These are phyloP conservation scores for Drosophila quadrilineata DNA, from an alignment of 1,140 invertebrate species.

Conservation along the genomic window DNA sequence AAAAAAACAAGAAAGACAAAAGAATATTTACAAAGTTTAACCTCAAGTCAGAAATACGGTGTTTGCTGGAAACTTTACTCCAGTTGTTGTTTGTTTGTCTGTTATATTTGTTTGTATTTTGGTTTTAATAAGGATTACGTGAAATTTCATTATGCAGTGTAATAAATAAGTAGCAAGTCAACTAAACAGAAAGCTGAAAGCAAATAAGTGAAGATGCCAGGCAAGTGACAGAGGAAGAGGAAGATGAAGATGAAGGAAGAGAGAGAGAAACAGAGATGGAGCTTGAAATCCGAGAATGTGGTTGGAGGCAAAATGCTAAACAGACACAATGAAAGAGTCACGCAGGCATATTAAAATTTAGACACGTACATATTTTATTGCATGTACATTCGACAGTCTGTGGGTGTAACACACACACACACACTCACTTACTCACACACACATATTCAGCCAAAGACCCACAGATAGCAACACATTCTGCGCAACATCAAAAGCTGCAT, in stretches of 20 bases:
- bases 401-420: background rate
- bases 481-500: slow-evolving; percentile 39
- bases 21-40: background rate
- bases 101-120: slow-evolving; percentile 6
- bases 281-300: slow-evolving; percentile 20
- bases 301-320: slow-evolving; percentile 45
- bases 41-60: no score
- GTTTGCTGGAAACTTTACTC: background rate
- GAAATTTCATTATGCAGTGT: slow-evolving; percentile 63
- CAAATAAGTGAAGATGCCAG: background rate
- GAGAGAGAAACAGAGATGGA: slow-evolving; percentile 14
- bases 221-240: background rate
- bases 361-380: slow-evolving; percentile 72
- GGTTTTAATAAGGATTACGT: slow-evolving; percentile 61
- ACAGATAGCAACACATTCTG: slow-evolving; percentile 10
- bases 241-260: background rate
- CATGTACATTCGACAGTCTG: slow-evolving; percentile 37
- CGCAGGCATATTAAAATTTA: slow-evolving; percentile 68
- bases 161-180: slow-evolving; percentile 72
- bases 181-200: slow-evolving; percentile 40
- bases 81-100: slow-evolving; percentile 19
- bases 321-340: no score
- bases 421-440: background rate
- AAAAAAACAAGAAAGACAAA: background rate
- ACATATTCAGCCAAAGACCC: background rate